A percentile compares a stretch with the other conserved stretches of the same genome.
phyloP scores from a whole-genome alignment of 2,888 invertebrate genomes.

The Ormia ochracea region DNA sequence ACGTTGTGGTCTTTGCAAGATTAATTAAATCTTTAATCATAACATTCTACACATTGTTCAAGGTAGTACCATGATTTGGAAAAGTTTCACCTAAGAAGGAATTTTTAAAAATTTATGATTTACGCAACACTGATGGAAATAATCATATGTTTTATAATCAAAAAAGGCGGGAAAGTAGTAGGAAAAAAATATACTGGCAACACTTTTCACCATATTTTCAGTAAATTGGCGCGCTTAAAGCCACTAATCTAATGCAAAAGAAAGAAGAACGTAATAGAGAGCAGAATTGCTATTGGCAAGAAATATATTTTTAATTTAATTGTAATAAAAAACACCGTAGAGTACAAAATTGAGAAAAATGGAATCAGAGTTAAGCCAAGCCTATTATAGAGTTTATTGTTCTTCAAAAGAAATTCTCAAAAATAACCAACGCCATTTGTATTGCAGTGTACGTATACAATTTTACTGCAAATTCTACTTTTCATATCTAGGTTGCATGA shows the following conservation, averaged over 20 bases:
- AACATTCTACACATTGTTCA: too few relatives aligned
- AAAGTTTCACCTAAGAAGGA: too few relatives aligned
- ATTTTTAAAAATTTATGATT: neutral
- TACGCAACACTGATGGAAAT: slow-evolving; percentile 15
- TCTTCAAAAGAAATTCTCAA: slow-evolving; percentile 75
- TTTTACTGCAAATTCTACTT: slow-evolving; percentile 46
- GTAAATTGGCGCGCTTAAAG: slow-evolving; percentile 61
- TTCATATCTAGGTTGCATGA: slow-evolving; percentile 45
- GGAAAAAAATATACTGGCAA: slow-evolving; percentile 38
- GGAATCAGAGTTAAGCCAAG: slow-evolving; percentile 71
- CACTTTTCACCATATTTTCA: slow-evolving; percentile 49
- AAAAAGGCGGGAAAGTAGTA: slow-evolving; percentile 43
- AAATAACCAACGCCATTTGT: slow-evolving; percentile 73
- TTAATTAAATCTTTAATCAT: too few relatives aligned
- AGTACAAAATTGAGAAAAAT: slow-evolving; percentile 64
- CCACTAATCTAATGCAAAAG: slow-evolving; percentile 24
- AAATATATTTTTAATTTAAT: slow-evolving; percentile 39
- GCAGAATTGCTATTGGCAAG: slow-evolving; percentile 40
- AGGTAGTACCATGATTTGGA: too few relatives aligned
- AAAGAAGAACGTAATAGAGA: slow-evolving; percentile 24
- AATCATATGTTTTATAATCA: slow-evolving; percentile 53
- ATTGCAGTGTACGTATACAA: slow-evolving; percentile 72
- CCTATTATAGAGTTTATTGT: slow-evolving; percentile 73
- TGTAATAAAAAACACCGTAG: slow-evolving; percentile 35
- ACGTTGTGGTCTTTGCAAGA: too few relatives aligned